Conservation (phyloP, 2,113 vertebrate species). For the Xiphias gladius region DNA sequence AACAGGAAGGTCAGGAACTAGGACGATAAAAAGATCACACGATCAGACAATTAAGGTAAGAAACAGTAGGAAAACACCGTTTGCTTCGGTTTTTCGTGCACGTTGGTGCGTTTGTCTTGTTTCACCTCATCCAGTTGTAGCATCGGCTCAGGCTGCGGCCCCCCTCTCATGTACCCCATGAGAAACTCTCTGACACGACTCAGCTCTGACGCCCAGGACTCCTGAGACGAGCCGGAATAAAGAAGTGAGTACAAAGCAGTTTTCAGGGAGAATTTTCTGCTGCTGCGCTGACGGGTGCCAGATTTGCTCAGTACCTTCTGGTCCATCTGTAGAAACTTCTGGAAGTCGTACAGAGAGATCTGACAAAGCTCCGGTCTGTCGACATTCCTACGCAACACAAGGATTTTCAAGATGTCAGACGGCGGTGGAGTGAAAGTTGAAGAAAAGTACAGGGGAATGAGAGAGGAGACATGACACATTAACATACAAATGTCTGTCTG, state of each 20-base stretch:
- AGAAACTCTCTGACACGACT: slow-evolving; percentile 86
- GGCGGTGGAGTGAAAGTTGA: not conserved
- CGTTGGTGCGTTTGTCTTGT: not conserved
- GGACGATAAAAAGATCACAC: not conserved
- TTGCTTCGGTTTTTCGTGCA: not conserved
- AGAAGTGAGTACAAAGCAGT: slow-evolving; percentile 12
- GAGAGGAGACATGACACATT: slow-evolving; percentile 7
- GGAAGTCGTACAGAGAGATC: slow-evolving; percentile 90
- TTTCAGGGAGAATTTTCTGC: not conserved
- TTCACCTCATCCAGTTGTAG: slow-evolving; percentile 90
- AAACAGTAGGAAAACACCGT: not conserved
- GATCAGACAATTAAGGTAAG: not conserved
- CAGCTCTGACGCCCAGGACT: slow-evolving; percentile 87
- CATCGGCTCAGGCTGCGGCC: slow-evolving; percentile 82
- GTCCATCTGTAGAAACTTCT: slow-evolving; percentile 90
- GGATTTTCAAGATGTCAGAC: slow-evolving; percentile 24
- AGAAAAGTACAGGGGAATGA: not conserved
- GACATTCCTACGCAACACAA: slow-evolving; percentile 84
- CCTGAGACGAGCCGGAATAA: slow-evolving; percentile 72
- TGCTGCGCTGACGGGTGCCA: not conserved
- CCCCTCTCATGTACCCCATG: slow-evolving; percentile 85
- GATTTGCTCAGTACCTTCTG: slow-evolving; percentile 85
- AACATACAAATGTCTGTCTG: not conserved
- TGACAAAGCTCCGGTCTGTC: slow-evolving; percentile 89
- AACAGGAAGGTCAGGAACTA: slow-evolving; percentile 91